Evolutionary conservation across 2,113 vertebrate species (phyloP).

Genomic region (Pelecanoides urinatrix): DNA sequence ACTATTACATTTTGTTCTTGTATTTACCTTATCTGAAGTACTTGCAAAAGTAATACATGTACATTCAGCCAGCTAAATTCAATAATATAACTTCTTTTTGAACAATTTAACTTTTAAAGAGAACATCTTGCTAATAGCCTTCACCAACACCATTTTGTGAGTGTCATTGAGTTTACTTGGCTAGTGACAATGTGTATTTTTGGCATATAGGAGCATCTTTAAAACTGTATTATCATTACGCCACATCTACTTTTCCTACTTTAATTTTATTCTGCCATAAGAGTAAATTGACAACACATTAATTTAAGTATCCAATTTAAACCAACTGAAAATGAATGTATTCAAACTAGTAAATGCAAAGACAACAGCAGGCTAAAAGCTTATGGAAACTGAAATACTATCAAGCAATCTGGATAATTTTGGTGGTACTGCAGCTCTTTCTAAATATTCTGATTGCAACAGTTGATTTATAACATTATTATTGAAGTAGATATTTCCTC

Average conservation of each 20-base stretch:
- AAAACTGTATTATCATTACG: constrained; percentile 32
- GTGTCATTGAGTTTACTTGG: constrained; percentile 55
- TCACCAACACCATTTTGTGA: constrained; percentile 34
- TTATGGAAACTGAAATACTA: constrained; percentile 51
- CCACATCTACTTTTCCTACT: constrained; percentile 51
- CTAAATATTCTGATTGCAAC: neutral
- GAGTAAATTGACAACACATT: constrained; percentile 68
- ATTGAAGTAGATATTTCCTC: neutral
- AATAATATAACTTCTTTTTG: constrained; percentile 36
- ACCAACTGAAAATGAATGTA: constrained; percentile 55
- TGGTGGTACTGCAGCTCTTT: neutral
- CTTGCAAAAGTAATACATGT: constrained; percentile 33
- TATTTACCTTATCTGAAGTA: constrained; percentile 47
- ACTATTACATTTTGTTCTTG: neutral
- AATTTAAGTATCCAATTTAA: constrained; percentile 72
- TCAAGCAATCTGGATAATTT: constrained; percentile 46
- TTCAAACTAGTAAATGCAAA: constrained; percentile 58
- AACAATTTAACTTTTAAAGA: constrained; percentile 53
- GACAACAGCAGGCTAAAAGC: constrained; percentile 57
- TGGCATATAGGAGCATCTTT: constrained; percentile 40
- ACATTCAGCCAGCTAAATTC: constrained; percentile 17
- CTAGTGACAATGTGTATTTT: constrained; percentile 34
- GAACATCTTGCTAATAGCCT: constrained; percentile 68
- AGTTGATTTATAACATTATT: neutral
- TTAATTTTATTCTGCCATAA: constrained; percentile 64